Conservation (phyloP, 37 sponge, comb jelly and placozoan species). For the Aplysina aerophoba region DNA sequence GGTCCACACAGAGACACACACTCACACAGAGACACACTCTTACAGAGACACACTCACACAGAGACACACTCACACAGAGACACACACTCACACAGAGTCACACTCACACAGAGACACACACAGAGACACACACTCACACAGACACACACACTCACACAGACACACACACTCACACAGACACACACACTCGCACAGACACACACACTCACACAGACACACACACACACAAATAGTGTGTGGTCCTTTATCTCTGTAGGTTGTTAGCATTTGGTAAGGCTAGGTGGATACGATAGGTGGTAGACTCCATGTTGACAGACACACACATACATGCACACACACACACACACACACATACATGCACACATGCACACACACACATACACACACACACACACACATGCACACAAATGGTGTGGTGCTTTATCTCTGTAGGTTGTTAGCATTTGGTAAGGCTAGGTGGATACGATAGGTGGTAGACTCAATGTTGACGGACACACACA, state of each 20-base stretch:
- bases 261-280: too few species aligned
- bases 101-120: constrained; percentile 36
- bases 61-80: constrained; percentile 16
- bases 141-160: constrained; percentile 13
- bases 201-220: constrained; percentile 6
- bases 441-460: too few species aligned
- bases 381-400: background rate
- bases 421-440: too few species aligned
- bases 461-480: too few species aligned
- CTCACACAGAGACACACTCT: background rate
- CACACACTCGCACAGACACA: constrained; percentile 19
- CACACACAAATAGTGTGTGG: too few species aligned
- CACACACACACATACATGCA: constrained; percentile 1
- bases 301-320: too few species aligned
- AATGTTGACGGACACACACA: too few species aligned
- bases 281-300: too few species aligned
- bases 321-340: background rate
- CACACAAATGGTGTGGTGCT: too few species aligned
- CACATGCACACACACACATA: constrained; percentile 15
- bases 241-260: too few species aligned
- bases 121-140: background rate
- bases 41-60: background rate
- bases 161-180: constrained; percentile 12
- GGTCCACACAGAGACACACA: constrained; percentile 22
- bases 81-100: constrained; percentile 2